phyloP scores from a whole-genome alignment of 23 tunicate species.

The Halocynthia aurantium region DNA sequence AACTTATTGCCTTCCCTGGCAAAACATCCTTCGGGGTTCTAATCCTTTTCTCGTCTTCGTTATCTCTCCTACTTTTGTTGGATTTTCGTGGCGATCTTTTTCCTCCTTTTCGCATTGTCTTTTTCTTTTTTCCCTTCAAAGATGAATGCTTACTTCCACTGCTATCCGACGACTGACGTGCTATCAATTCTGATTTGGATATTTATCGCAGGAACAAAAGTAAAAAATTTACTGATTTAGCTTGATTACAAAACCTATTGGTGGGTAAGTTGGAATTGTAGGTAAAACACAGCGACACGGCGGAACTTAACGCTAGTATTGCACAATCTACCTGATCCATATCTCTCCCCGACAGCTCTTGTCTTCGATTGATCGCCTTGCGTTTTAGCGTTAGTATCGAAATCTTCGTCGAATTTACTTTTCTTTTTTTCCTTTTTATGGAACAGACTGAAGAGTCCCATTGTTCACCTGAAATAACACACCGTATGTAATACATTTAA shows the following conservation, averaged over 20 bases:
- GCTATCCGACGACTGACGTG: no score
- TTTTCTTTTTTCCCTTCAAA: neutral
- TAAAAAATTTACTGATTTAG: no score
- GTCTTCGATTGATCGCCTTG: neutral
- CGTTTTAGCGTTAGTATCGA: neutral
- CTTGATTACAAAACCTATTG: no score
- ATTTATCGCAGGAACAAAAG: no score
- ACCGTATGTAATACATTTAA: no score
- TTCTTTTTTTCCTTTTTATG: slow-evolving; percentile 7
- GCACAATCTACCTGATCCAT: neutral
- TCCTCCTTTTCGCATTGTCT: neutral
- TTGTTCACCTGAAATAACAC: slow-evolving; percentile 21
- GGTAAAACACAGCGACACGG: no score
- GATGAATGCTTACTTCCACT: no score
- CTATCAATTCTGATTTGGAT: no score
- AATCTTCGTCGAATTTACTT: neutral
- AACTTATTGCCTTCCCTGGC: slow-evolving; percentile 42
- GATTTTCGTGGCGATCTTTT: slow-evolving; percentile 4
- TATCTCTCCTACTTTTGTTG: slow-evolving; percentile 16
- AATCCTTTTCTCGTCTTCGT: slow-evolving; percentile 3
- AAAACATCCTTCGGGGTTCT: slow-evolving; percentile 36
- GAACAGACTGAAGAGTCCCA: slow-evolving; percentile 12
- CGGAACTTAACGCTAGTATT: neutral
- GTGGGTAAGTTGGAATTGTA: no score
- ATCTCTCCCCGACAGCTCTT: neutral